Evolutionary conservation across 2,888 invertebrate genomes (phyloP).

Genomic region (Allolobophora icterica): DNA sequence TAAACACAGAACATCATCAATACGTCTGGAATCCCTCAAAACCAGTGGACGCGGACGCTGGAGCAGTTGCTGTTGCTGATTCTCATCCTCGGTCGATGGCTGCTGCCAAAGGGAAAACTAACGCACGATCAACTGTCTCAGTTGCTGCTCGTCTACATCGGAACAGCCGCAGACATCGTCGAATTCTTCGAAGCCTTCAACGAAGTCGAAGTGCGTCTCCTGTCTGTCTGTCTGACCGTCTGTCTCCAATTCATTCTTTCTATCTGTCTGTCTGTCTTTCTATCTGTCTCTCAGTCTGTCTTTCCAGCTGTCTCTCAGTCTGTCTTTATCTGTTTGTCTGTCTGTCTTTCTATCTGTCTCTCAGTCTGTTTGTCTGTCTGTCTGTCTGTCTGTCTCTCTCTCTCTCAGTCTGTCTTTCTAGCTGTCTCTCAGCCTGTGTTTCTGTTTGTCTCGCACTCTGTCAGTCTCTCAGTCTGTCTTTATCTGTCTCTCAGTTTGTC

Average conservation of each 20-base stretch:
- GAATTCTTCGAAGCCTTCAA: constrained; percentile 95
- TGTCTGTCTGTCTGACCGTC: too few species aligned
- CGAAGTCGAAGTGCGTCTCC: constrained; percentile 58
- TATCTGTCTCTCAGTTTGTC: not conserved
- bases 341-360: too few species aligned
- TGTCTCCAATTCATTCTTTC: not conserved
- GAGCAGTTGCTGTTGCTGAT: constrained; percentile 90
- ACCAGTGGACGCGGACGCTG: constrained; percentile 82
- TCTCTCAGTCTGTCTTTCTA: too few species aligned
- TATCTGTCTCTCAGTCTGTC: not conserved
- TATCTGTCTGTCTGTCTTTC: not conserved
- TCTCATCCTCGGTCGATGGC: constrained; percentile 87
- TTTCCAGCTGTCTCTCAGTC: not conserved
- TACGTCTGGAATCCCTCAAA: constrained; percentile 56
- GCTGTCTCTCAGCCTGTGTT: too few species aligned
- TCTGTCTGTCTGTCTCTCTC: too few species aligned
- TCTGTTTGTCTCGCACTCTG: too few species aligned
- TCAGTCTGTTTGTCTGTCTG: too few species aligned
- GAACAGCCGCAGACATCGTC: constrained; percentile 92
- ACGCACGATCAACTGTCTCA: constrained; percentile 92
- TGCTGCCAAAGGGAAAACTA: constrained; percentile 85
- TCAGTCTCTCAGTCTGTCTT: not conserved
- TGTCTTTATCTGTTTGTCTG: not conserved
- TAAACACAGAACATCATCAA: constrained; percentile 30
- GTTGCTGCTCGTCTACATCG: constrained; percentile 80